A percentile compares a stretch with the other conserved stretches of the same genome.
Evolutionary conservation across 2,888 invertebrate genomes (phyloP).

Genomic region (Atrina japonica): DNA sequence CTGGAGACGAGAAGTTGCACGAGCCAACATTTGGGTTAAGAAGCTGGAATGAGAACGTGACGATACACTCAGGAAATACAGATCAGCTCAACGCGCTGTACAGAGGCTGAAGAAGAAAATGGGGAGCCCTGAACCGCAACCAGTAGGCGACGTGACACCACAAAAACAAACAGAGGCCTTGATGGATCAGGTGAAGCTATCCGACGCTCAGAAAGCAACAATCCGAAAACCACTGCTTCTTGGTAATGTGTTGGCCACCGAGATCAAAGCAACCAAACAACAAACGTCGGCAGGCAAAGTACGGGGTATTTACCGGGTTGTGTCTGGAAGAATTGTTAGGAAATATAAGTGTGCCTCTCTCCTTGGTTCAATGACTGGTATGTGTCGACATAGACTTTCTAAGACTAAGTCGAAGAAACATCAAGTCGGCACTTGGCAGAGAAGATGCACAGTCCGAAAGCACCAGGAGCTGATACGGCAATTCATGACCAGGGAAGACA

Average conservation of each 20-base stretch:
- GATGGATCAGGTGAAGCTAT: background rate
- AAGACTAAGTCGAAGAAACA: background rate
- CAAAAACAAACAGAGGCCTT: background rate
- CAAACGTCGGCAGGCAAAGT: background rate
- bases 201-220: background rate
- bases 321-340: background rate
- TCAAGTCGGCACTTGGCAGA: background rate
- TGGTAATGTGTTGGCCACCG: background rate
- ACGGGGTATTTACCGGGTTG: background rate
- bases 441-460: background rate
- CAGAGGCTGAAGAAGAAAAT: background rate
- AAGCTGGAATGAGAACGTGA: background rate
- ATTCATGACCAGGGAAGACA: slow-evolving; percentile 33
- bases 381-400: background rate
- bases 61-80: slow-evolving; percentile 3
- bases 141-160: too few species aligned
- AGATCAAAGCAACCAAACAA: background rate
- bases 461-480: background rate
- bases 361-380: background rate
- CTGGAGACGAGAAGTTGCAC: background rate
- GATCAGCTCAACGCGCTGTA: background rate
- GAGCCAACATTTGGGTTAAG: background rate
- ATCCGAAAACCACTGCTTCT: background rate
- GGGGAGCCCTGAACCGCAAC: background rate
- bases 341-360: slow-evolving; percentile 6